phyloP scores from a whole-genome alignment of 2,797 vertebrate genomes.

The Lindbergichthys nudifrons region DNA sequence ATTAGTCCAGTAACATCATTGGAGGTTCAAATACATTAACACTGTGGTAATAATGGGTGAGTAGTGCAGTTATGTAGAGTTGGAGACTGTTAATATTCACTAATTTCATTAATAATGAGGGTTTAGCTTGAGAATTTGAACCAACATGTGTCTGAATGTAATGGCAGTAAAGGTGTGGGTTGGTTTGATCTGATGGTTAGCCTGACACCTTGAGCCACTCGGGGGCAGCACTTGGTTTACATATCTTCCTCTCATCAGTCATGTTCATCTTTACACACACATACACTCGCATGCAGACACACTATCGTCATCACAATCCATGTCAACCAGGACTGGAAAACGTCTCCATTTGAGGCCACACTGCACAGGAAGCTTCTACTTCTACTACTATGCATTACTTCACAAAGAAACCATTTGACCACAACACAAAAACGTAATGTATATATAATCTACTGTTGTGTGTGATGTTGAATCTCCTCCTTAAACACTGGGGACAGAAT shows the following conservation, averaged over 20 bases:
- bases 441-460: not conserved
- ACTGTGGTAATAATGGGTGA: not conserved
- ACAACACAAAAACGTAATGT: conserved; percentile 6
- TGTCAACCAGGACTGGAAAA: conserved; percentile 3
- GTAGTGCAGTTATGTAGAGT: not conserved
- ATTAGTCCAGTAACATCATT: not conserved
- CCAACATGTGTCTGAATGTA: not conserved
- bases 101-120: not conserved
- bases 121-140: conserved; percentile 4
- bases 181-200: conserved; percentile 45
- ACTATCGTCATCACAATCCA: not conserved
- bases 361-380: not conserved
- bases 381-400: not conserved
- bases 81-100: not conserved
- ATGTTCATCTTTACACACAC: conserved; percentile 2
- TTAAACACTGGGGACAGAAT: conserved; percentile 46
- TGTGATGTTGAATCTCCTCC: conserved; percentile 40
- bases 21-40: not conserved
- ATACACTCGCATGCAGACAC: not conserved
- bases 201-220: conserved; percentile 77
- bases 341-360: not conserved
- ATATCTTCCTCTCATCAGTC: conserved; percentile 44
- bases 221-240: conserved; percentile 85
- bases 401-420: conserved; percentile 17
- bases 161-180: conserved; percentile 23